Percentiles rank a stretch among this genome's conserved stretches.
Conservation (phyloP, 2,797 vertebrate species). For the Rhabdophis nuchalis region DNA sequence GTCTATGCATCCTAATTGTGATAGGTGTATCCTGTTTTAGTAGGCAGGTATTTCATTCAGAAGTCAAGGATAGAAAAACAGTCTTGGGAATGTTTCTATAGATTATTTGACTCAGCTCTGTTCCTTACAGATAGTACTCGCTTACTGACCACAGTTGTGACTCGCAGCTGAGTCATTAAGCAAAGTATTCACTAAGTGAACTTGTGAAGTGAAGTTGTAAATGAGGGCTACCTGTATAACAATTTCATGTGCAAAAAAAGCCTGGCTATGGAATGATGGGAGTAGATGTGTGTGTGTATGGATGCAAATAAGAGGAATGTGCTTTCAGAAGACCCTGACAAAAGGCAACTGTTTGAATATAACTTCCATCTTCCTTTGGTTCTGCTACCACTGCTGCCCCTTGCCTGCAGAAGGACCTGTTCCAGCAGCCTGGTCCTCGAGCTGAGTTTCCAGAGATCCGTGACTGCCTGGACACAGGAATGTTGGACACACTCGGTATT, state of each 20-base stretch:
- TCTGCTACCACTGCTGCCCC: background rate
- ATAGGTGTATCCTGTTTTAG: accelerated
- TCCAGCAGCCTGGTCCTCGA: slow-evolving; percentile 93
- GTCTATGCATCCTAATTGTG: background rate
- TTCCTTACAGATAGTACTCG: background rate
- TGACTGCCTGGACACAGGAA: slow-evolving; percentile 90
- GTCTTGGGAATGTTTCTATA: background rate
- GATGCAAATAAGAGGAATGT: background rate
- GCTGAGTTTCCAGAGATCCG: slow-evolving; percentile 90
- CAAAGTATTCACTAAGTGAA: background rate
- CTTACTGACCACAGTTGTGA: background rate
- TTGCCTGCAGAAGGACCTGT: slow-evolving; percentile 88
- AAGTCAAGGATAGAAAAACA: background rate
- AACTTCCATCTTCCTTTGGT: background rate
- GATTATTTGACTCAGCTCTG: background rate
- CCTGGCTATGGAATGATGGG: background rate
- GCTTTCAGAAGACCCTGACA: too few species aligned
- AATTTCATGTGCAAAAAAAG: background rate
- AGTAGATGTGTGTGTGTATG: background rate
- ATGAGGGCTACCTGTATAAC: background rate
- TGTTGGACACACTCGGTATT: slow-evolving; percentile 89
- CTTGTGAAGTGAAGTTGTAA: too few species aligned
- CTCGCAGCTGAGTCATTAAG: background rate
- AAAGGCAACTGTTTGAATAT: background rate
- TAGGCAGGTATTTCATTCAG: background rate